A percentile compares a stretch with the other conserved stretches of the same genome.
phyloP scores from a whole-genome alignment of 2,797 vertebrate species.

The Picus viridis region DNA sequence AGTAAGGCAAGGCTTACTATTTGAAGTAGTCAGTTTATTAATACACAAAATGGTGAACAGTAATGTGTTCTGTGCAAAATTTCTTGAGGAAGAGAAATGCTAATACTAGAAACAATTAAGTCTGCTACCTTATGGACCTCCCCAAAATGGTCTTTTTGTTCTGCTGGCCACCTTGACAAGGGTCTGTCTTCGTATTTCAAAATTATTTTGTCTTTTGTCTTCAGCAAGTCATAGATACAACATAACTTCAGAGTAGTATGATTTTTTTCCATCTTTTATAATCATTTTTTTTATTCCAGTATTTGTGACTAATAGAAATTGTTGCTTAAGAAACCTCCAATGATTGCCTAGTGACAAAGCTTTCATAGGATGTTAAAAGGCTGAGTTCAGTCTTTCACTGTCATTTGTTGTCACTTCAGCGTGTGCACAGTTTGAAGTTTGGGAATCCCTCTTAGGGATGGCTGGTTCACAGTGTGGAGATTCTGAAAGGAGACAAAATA shows the following conservation, averaged over 20 bases:
- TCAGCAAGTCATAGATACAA: not conserved
- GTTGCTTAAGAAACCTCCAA: not conserved
- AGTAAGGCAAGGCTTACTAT: not conserved
- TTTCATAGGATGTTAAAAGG: not conserved
- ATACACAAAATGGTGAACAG: not conserved
- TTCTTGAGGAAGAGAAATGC: not conserved
- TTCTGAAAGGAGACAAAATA: not conserved
- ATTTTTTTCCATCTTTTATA: not conserved
- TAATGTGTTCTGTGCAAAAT: not conserved
- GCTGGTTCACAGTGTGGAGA: not conserved
- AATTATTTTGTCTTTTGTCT: not conserved
- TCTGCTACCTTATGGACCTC: not conserved
- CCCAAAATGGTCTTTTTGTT: not conserved
- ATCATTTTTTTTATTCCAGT: not conserved
- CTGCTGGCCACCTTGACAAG: not conserved
- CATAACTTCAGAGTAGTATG: not conserved
- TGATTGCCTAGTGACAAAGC: not conserved
- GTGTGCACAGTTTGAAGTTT: not conserved
- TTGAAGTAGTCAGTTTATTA: not conserved
- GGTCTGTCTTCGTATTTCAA: not conserved
- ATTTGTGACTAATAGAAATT: not conserved
- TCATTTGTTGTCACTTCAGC: not conserved
- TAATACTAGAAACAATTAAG: not conserved
- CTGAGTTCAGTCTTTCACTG: not conserved
- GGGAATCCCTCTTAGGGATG: not conserved